A percentile compares a stretch with the other conserved stretches of the same genome.
phyloP scores from a whole-genome alignment of 92 coral and sea anemone genomes.

The Umimayanthus chanpuru region DNA sequence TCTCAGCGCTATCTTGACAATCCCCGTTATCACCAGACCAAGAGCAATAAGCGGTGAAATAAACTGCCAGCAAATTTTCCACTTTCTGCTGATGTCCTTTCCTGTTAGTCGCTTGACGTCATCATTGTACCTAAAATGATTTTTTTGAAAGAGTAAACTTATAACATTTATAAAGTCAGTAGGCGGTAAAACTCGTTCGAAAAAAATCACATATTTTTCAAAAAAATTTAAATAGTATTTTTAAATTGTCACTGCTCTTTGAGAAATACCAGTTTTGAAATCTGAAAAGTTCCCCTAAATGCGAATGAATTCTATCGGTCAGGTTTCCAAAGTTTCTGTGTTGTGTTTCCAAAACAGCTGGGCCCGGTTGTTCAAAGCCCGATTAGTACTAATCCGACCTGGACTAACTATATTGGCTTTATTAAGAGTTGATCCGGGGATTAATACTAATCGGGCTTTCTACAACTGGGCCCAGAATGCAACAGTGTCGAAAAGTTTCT shows the following conservation, averaged over 20 bases:
- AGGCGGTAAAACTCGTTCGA: background rate
- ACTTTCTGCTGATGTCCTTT: conserved; percentile 62
- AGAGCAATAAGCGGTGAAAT: conserved; percentile 89
- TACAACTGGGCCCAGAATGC: background rate
- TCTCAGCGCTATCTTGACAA: conserved; percentile 60
- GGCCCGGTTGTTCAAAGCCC: too few species aligned
- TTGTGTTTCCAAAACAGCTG: background rate
- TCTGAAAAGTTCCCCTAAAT: too few species aligned
- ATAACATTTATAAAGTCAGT: background rate
- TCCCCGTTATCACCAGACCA: conserved; percentile 72
- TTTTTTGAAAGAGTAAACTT: too few species aligned
- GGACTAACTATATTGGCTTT: too few species aligned
- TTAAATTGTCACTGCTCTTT: too few species aligned
- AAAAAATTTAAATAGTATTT: too few species aligned
- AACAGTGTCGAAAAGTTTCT: background rate
- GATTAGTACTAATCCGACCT: too few species aligned
- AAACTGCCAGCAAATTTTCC: conserved; percentile 93
- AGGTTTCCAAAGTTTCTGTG: background rate
- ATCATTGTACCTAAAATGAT: conserved; percentile 74
- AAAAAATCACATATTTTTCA: background rate
- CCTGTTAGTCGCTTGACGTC: conserved; percentile 78
- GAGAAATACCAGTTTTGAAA: too few species aligned
- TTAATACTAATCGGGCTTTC: too few species aligned
- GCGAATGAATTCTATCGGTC: too few species aligned
- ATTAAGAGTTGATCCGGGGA: too few species aligned